Evolutionary conservation across 2,888 invertebrate species (phyloP).

Genomic region (Hypena proboscidalis): DNA sequence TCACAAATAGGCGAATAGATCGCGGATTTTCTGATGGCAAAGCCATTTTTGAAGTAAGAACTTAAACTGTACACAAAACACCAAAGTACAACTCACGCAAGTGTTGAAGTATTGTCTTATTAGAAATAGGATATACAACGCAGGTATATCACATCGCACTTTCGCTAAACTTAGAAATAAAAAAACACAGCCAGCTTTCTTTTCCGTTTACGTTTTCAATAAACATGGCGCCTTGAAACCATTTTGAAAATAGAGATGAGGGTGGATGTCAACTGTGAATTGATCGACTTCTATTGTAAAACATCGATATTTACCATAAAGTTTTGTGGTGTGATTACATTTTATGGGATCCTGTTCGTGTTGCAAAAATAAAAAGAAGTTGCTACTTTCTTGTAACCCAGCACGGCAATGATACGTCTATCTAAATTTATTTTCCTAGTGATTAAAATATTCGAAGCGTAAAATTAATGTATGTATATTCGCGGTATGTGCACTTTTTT

Average conservation of each 20-base stretch:
- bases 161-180: constrained; percentile 48
- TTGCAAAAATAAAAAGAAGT: too few relatives aligned
- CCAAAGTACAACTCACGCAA: constrained; percentile 59
- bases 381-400: too few relatives aligned
- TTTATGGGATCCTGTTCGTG: too few relatives aligned
- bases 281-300: too few relatives aligned
- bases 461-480: too few relatives aligned
- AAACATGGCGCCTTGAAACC: constrained; percentile 65
- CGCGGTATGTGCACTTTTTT: too few relatives aligned
- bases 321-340: too few relatives aligned
- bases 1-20: constrained; percentile 83
- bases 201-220: constrained; percentile 76
- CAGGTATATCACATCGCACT: constrained; percentile 51
- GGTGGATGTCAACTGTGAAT: too few relatives aligned
- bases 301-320: too few relatives aligned
- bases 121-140: constrained; percentile 37
- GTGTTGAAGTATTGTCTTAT: constrained; percentile 48
- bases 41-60: constrained; percentile 59
- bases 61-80: constrained; percentile 21
- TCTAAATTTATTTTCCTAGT: too few relatives aligned
- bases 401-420: too few relatives aligned
- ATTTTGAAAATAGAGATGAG: constrained; percentile 22
- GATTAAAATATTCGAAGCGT: too few relatives aligned
- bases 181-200: constrained; percentile 74
- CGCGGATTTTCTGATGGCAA: constrained; percentile 62